These are phyloP conservation scores for Aphidius ervi DNA, from an alignment of 1,140 invertebrate species.

Conservation along the genomic window DNA sequence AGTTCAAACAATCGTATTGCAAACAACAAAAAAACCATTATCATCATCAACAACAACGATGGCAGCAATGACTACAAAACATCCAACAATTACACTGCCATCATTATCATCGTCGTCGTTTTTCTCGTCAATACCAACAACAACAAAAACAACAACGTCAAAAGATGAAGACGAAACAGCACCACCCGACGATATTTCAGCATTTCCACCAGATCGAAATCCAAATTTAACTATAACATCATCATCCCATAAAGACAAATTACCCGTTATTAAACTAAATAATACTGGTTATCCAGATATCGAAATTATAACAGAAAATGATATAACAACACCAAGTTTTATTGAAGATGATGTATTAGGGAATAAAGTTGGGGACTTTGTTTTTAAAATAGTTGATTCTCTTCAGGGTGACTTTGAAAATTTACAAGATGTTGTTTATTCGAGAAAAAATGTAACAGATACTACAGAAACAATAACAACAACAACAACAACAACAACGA, in stretches of 20 bases:
- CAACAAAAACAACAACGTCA: conserved; percentile 23
- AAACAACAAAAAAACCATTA: conserved; percentile 22
- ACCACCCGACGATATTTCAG: conserved; percentile 64
- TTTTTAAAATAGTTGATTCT: conserved; percentile 76
- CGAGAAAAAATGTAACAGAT: conserved; percentile 50
- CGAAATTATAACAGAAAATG: conserved; percentile 54
- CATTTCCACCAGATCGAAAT: conserved; percentile 79
- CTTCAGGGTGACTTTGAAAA: conserved; percentile 77
- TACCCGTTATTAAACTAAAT: conserved; percentile 52
- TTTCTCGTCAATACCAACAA: conserved; percentile 13
- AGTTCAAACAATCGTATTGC: conserved; percentile 30
- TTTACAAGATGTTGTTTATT: conserved; percentile 70
- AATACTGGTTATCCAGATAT: conserved; percentile 55
- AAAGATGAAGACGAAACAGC: conserved; percentile 53
- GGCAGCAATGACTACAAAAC: conserved; percentile 27
- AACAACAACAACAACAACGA: conserved; percentile 15
- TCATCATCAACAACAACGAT: conserved; percentile 16
- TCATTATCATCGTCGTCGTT: conserved; percentile 17
- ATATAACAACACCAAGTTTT: conserved; percentile 67
- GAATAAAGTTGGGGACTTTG: conserved; percentile 75
- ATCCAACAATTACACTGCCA: conserved; percentile 55
- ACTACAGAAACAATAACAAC: background rate
- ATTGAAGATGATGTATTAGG: conserved; percentile 71
- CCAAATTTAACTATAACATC: conserved; percentile 68
- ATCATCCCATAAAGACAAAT: conserved; percentile 43